Base-by-base conservation (phyloP, 1,140 invertebrate species). In the Drepana arcuata region DNA sequence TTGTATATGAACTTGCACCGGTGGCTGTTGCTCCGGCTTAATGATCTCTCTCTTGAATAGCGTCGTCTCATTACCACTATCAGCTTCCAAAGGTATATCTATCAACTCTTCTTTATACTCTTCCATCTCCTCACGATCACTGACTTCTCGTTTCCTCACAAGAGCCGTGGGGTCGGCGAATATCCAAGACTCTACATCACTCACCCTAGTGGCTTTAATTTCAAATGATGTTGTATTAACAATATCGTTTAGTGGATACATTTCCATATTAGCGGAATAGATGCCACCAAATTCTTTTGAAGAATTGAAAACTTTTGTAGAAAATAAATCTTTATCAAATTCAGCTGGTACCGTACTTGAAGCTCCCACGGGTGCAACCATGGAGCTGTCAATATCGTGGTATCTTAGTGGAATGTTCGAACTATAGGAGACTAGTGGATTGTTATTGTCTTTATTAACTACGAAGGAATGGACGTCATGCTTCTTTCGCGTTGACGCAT, bases 1-100 rank as follows among this genome's bases (percentile, higher is more conserved):
- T 37, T 85, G 78, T 38, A 84, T 77, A 38, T 83, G 70, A 14
- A 85, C 83, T 54, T 79, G 67, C 2, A 85, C 81, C 3, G 75
- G 71, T 11, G 83, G 83, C 35, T 83, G 81, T 37, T 78, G 77
- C 16, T 83, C 75, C 2, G 74, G 72, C 18, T 70, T 71, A 23
- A 80, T 73, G 13, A 83, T 79, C 37, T 85, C 80, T 31, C 83
- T 63, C 42, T 85, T 85, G 33, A 67, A 80, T 23, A 84, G 32
- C 3, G 53, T 12, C 1, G 69, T 80, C 10, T 67, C 70, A 55
- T 79, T 79, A 10, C 32, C 60, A n/a, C n/a, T n/a, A 9, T 79
- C 74, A 14, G 49, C 46, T 59, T 82, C 78, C 33, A 82, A 34
- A 13, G 73, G 69, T 30, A 78, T 57, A 48, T 81, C 77, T 14